Evolutionary conservation across 2,113 vertebrate species (phyloP).

Genomic region (Onychostoma macrolepis): DNA sequence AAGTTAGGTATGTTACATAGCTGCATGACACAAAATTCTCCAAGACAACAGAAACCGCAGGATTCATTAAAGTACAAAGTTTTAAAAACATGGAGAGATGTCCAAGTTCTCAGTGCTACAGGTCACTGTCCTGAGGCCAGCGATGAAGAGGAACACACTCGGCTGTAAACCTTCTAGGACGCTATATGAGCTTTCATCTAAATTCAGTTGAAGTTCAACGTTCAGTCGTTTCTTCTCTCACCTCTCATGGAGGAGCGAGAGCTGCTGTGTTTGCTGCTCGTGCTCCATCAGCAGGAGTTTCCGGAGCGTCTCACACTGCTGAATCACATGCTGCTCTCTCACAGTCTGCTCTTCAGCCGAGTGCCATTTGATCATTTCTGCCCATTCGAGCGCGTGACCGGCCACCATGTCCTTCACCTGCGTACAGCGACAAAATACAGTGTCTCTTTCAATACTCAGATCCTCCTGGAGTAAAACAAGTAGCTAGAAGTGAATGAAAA

Average conservation of each 20-base stretch:
- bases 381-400: slow-evolving; percentile 93
- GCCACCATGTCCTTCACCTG: slow-evolving; percentile 94
- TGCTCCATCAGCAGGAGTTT: slow-evolving; percentile 87
- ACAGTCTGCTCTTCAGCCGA: slow-evolving; percentile 87
- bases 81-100: background rate
- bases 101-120: background rate
- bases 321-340: slow-evolving; percentile 86
- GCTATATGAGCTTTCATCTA: background rate
- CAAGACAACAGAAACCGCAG: background rate
- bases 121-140: slow-evolving; percentile 1
- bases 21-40: background rate
- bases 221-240: slow-evolving; percentile 60
- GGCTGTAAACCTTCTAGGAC: background rate
- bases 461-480: background rate
- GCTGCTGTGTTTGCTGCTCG: slow-evolving; percentile 89
- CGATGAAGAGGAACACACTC: background rate
- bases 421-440: background rate
- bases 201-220: background rate
- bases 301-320: slow-evolving; percentile 91
- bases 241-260: slow-evolving; percentile 94
- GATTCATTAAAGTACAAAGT: background rate
- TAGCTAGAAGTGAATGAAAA: background rate
- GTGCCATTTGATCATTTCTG: slow-evolving; percentile 88
- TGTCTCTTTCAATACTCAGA: background rate
- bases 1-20: too few species aligned